Evolutionary conservation across 2,888 invertebrate genomes (phyloP).

Genomic region (Caenorhabditis sinica): DNA sequence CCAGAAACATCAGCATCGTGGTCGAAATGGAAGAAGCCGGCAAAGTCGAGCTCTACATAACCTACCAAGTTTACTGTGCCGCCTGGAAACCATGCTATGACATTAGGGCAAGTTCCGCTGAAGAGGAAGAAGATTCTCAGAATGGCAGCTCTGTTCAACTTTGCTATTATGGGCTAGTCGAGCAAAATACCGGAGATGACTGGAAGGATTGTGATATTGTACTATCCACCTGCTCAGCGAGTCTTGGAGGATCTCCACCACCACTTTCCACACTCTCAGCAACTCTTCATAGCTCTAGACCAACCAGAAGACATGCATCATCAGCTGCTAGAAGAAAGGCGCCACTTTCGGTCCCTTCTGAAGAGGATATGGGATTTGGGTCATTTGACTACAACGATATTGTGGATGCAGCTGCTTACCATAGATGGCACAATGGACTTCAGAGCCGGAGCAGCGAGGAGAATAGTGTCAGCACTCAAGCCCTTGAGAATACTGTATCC

Average conservation of each 20-base stretch:
- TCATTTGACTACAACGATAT: conserved; percentile 82
- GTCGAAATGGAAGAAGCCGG: conserved; percentile 82
- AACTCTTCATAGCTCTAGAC: conserved; percentile 54
- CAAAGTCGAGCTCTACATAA: conserved; percentile 81
- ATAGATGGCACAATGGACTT: conserved; percentile 55
- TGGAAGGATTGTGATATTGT: conserved; percentile 84
- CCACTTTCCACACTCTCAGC: conserved; percentile 76
- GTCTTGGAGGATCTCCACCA: conserved; percentile 84
- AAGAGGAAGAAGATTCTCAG: conserved; percentile 74
- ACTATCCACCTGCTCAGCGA: conserved; percentile 84
- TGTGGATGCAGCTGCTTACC: conserved; percentile 72
- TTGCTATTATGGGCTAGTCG: conserved; percentile 84
- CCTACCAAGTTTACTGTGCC: conserved; percentile 84
- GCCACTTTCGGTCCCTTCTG: conserved; percentile 74
- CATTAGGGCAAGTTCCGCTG: conserved; percentile 84
- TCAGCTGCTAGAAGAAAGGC: conserved; percentile 65
- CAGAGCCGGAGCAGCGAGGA: conserved; percentile 70
- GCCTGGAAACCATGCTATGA: conserved; percentile 85
- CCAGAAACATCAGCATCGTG: conserved; percentile 84
- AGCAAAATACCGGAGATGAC: conserved; percentile 85
- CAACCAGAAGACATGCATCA: conserved; percentile 67
- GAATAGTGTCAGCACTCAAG: conserved; percentile 71
- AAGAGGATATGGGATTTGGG: conserved; percentile 83
- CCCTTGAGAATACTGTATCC: conserved; percentile 83
- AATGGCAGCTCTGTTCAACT: conserved; percentile 74